Base-by-base conservation (phyloP, 2,888 invertebrate species). In the Nomada flava region DNA sequence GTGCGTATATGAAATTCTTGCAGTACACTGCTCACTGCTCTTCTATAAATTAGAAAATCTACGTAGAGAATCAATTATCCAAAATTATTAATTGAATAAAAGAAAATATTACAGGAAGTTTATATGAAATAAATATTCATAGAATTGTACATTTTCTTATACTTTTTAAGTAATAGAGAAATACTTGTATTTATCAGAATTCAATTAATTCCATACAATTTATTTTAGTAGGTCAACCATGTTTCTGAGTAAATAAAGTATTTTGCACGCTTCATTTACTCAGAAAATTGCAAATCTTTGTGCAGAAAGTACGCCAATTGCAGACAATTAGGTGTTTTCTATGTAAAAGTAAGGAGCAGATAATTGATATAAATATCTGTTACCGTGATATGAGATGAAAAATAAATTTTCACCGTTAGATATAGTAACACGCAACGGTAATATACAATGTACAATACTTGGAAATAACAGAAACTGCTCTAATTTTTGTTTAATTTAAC, bases 391-490 rank as follows among this genome's bases (percentile, higher is more conserved):
- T 20, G 18, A 20, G 15, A 50, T 18, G 18, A 13, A 15, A 15
- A 53, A 36, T 36, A 29, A 60, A 36, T 60, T 60, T 36, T 10
- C 50, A 20, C 15, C 36, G 20, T 67, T 67, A 67, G 10, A 20
- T 53, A 60, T 53, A 60, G 36, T 15, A 52, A 52, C 52, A 65
- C 4, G 26, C 18, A n/a, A 26, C 7, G 4, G 42, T 62, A 62
- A 42, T 60, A 60, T 60, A 60, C 36, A 60, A 57, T 57, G 23
- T 15, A 59, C 29, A 18, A 29, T 29, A 29, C 36, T 29, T 59
- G 18, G 18, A 18, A 59, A 15, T 59, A 18, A 59, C 26, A 13
- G 26, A 57, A 26, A 3, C 2, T 26, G 4, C 13, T 15, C 5
- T 15, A 57, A 57, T 57, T 57, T 64, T 26, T 23, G 7, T n/a